Evolutionary conservation across 2,113 vertebrate species (phyloP).

Genomic region (Litocranius walleri): DNA sequence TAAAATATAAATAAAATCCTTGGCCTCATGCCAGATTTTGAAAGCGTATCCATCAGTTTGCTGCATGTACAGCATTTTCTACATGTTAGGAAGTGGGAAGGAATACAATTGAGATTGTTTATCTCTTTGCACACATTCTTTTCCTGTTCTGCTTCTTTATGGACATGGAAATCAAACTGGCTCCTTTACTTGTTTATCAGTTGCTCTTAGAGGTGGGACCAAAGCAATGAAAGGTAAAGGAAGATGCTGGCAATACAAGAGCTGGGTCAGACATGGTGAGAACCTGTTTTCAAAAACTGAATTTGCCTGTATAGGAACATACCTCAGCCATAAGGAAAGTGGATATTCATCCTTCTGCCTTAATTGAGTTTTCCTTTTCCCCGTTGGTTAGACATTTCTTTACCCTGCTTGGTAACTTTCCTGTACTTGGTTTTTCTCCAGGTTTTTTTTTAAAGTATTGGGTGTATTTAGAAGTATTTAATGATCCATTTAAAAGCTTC

Average conservation of each 20-base stretch:
- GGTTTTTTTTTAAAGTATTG: neutral
- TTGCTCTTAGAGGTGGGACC: neutral
- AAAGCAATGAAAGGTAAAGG: neutral
- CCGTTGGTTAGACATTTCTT: neutral
- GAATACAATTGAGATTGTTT: neutral
- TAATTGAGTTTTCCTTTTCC: neutral
- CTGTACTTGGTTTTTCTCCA: neutral
- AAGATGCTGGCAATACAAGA: neutral
- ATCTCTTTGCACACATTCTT: neutral
- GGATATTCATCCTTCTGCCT: neutral
- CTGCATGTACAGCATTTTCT: neutral
- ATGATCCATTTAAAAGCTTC: constrained; percentile 8
- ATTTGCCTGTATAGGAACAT: neutral
- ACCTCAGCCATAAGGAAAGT: neutral
- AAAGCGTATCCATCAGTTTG: neutral
- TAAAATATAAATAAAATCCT: constrained; percentile 9
- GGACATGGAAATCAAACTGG: neutral
- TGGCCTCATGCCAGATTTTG: neutral
- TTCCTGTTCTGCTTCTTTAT: neutral
- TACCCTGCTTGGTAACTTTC: neutral
- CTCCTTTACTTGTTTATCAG: neutral
- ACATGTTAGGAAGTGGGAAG: neutral
- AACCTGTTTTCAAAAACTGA: neutral
- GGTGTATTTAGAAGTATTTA: neutral
- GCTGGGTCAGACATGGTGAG: neutral